A percentile compares a stretch with the other conserved stretches of the same genome.
Conservation (phyloP, 2,888 invertebrate species). For the Lepidonotus clava region DNA sequence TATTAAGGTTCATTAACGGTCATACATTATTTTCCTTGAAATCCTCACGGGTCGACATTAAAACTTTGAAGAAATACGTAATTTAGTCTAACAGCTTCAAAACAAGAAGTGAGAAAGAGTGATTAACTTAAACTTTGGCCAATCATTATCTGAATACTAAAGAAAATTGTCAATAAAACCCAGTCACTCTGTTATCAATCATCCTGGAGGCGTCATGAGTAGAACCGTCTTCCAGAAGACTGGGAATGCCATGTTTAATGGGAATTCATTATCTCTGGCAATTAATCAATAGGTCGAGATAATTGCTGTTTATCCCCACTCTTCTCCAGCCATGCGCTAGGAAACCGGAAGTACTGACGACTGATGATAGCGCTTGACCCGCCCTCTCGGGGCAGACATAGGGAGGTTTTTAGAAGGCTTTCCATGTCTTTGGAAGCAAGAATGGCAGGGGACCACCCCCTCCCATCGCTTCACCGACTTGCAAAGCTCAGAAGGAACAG, state of each 20-base stretch:
- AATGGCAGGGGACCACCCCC: neutral
- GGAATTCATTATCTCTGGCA: neutral
- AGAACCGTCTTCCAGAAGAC: neutral
- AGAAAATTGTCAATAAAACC: conserved; percentile 10
- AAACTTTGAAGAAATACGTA: too few relatives aligned
- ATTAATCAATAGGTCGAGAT: conserved; percentile 6
- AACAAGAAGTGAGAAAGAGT: too few relatives aligned
- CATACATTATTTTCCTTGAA: too few relatives aligned
- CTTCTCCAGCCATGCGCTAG: neutral
- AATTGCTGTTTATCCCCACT: conserved; percentile 10
- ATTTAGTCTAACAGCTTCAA: too few relatives aligned
- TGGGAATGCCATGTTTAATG: conserved; percentile 28
- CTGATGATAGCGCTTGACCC: conserved; percentile 43
- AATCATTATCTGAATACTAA: neutral
- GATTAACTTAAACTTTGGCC: too few relatives aligned
- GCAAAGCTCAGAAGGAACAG: conserved; percentile 25
- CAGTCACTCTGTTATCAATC: neutral
- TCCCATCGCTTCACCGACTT: conserved; percentile 8
- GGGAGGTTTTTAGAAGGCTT: neutral
- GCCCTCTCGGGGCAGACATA: neutral
- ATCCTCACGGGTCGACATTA: too few relatives aligned
- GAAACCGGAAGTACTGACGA: neutral
- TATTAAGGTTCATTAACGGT: too few relatives aligned
- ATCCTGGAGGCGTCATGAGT: neutral
- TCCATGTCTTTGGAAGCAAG: neutral